These are phyloP conservation scores for Pollenia labialis DNA, from an alignment of 2,888 invertebrate genomes.

Conservation along the genomic window DNA sequence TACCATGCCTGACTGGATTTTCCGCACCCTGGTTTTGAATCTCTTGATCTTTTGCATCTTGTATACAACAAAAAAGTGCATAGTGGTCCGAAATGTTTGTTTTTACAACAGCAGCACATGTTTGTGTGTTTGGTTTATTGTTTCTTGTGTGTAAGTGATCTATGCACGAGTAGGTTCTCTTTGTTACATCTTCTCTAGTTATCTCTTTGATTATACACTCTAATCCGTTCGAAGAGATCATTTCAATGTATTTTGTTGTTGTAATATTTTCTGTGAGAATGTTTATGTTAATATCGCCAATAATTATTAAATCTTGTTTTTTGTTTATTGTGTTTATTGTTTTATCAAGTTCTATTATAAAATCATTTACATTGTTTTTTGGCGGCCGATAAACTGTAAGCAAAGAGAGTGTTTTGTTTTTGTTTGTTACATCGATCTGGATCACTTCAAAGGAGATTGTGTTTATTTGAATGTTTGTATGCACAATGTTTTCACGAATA, in stretches of 20 bases:
- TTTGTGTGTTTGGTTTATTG: not conserved
- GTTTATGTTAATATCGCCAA: constrained; percentile 29
- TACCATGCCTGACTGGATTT: not conserved
- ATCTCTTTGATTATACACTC: not conserved
- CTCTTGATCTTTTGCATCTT: not conserved
- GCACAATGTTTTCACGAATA: not conserved
- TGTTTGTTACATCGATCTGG: not conserved
- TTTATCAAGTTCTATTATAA: constrained; percentile 14
- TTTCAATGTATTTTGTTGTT: constrained; percentile 21
- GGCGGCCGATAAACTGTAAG: constrained; percentile 2
- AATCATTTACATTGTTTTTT: not conserved
- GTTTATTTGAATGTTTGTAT: not conserved
- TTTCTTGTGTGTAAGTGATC: not conserved
- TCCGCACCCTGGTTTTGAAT: not conserved
- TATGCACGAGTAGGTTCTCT: constrained; percentile 5
- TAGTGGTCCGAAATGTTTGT: not conserved
- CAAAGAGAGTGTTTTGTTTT: not conserved
- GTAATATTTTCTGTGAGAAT: not conserved
- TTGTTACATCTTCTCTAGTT: not conserved
- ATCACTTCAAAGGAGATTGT: not conserved
- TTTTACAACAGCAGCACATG: not conserved
- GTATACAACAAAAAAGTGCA: not conserved
- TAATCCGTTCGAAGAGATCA: not conserved
- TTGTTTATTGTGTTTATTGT: not conserved
- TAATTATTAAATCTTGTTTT: not conserved